Conservation (phyloP, 2,113 vertebrate genomes). For the Peromyscus maniculatus region DNA sequence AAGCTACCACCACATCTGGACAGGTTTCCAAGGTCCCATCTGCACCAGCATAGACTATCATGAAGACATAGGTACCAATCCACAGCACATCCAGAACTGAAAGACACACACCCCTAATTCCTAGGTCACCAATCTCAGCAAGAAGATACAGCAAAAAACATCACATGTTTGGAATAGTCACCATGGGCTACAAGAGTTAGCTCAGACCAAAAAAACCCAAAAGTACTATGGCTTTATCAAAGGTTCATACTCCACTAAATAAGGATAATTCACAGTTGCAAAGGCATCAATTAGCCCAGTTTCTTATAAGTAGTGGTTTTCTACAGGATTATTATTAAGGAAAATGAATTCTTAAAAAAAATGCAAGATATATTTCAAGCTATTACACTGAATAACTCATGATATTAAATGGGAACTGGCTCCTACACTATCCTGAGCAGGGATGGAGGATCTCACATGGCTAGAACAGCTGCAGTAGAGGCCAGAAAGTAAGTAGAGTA, state of each 20-base stretch:
- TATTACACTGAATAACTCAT: neutral
- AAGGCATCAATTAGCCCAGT: neutral
- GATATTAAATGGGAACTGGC: neutral
- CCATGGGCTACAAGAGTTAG: neutral
- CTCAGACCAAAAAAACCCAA: neutral
- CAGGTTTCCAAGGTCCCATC: conserved; percentile 94
- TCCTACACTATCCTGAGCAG: neutral
- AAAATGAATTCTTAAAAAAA: neutral
- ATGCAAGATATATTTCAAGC: neutral
- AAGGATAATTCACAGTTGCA: conserved; percentile 1
- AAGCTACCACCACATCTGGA: conserved; percentile 95
- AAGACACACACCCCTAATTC: neutral
- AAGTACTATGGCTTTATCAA: neutral
- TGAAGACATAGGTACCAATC: conserved; percentile 96
- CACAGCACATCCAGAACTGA: conserved; percentile 97
- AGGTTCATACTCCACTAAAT: neutral
- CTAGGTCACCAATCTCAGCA: conserved; percentile 7
- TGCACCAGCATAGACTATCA: conserved; percentile 93
- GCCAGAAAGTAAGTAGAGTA: neutral
- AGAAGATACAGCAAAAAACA: neutral
- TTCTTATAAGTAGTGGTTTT: neutral
- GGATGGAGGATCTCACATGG: rapidly evolving
- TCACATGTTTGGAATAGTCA: neutral
- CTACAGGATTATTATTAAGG: neutral
- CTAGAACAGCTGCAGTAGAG: neutral